Evolutionary conservation across 2,888 invertebrate genomes (phyloP), one percentile per base, ranked within the genome.

Genomic region (Chamaedrilus cognettii): DNA sequence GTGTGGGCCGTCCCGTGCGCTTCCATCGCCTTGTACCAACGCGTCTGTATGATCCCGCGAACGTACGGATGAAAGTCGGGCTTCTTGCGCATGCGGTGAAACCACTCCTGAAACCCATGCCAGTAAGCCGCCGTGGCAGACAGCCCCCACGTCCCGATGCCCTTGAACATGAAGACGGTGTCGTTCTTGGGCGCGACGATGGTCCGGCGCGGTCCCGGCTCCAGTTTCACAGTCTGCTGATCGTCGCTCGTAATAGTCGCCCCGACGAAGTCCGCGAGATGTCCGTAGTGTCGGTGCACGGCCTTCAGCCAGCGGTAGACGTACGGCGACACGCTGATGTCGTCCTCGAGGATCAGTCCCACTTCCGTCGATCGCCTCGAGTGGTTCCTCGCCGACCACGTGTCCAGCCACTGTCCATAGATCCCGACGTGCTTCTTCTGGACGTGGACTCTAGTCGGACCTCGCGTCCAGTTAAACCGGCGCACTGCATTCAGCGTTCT

Each of bases 271-370:
- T 74, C 70, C 2, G 68, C 58, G 23, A 62, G 30, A 4, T 56
- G 50, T 31, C 73, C 73, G 61, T 77, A 79, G 23, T 75, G 74
- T 2, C 59, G 60, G 60, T 77, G 77, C 15, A 76, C 78, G 23
- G 72, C 67, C 67, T 75, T 76, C 32, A 79, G 60, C 76, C 77
- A 80, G 49, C 71, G 68, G 64, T 77, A 79, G 34, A 77, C 75
- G 59, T 70, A 74, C 32, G 70, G 74, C 0, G 79, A 78, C 1
- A 79, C 72, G 15, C 74, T 73, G 19, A 77, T 51, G 63, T 80
- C 80, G 57, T 80, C 80, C 60, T 80, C 80, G 1, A 80, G 60
- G 34, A 80, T 72, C 1, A 80, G 68, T 1, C 74, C 79, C 15
- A 78, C 74, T 68, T 80, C 79, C 28, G 50, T 26, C 30, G 61